A percentile compares a stretch with the other conserved stretches of the same genome.
These are phyloP conservation scores for Adoxophyes honmai DNA, from an alignment of 1,140 invertebrate genomes.

Conservation along the genomic window DNA sequence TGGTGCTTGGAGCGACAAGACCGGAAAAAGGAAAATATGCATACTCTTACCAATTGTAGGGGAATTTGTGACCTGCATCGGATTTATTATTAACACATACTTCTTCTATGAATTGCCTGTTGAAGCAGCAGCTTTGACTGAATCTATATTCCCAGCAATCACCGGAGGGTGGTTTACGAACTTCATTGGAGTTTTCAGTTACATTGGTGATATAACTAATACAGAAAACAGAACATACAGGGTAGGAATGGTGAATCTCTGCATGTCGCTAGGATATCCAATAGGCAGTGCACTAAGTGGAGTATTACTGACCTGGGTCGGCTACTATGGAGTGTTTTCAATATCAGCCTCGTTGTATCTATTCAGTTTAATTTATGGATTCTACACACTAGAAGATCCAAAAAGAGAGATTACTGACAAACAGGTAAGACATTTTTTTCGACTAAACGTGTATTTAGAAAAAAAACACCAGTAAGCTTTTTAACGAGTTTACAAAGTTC, in stretches of 20 bases:
- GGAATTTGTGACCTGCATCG: constrained; percentile 85
- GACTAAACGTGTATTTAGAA: constrained; percentile 18
- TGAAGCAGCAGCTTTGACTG: constrained; percentile 85
- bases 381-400: constrained; percentile 80
- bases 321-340: constrained; percentile 89
- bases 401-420: constrained; percentile 47
- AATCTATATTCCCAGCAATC: constrained; percentile 86
- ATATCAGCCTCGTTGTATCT: constrained; percentile 85
- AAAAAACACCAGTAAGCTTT: no score
- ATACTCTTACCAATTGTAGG: constrained; percentile 90
- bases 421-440: constrained; percentile 29
- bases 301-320: constrained; percentile 81
- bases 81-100: constrained; percentile 87
- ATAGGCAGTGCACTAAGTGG: constrained; percentile 87
- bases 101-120: constrained; percentile 86
- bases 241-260: constrained; percentile 90
- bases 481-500: no score
- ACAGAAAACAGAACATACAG: constrained; percentile 87
- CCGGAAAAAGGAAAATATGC: constrained; percentile 87
- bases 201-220: constrained; percentile 91
- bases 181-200: constrained; percentile 94
- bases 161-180: constrained; percentile 92
- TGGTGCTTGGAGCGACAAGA: constrained; percentile 87
- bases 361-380: constrained; percentile 84
- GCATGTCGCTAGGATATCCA: constrained; percentile 87